These are phyloP conservation scores for Aramus guarauna DNA, from an alignment of 2,113 vertebrate species.

Conservation along the genomic window DNA sequence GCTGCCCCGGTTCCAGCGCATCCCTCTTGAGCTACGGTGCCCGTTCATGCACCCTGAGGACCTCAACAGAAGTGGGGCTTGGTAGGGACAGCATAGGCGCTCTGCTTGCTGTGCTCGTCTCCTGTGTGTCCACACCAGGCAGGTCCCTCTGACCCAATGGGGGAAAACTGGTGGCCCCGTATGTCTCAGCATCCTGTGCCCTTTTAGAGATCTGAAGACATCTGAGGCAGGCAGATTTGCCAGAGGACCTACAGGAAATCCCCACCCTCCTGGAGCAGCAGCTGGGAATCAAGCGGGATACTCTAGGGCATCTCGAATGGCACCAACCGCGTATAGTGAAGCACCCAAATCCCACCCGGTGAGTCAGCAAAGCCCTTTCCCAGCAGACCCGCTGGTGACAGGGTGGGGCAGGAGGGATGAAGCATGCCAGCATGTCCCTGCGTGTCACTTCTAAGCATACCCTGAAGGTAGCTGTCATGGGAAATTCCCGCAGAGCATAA, in stretches of 20 bases:
- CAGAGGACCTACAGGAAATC: background rate
- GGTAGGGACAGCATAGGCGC: background rate
- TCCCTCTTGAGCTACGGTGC: background rate
- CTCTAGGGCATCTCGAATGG: background rate
- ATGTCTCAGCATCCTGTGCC: background rate
- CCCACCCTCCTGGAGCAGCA: accelerated
- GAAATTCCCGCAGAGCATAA: background rate
- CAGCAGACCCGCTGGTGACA: background rate
- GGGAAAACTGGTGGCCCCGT: accelerated
- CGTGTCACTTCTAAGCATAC: background rate
- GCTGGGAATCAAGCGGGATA: background rate
- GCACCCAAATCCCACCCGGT: background rate
- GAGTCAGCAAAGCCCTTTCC: background rate
- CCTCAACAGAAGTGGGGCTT: background rate
- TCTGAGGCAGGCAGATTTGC: accelerated
- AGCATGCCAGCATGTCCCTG: background rate
- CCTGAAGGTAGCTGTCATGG: background rate
- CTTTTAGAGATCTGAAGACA: background rate
- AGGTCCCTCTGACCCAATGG: background rate
- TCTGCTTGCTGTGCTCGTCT: background rate
- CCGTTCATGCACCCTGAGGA: background rate
- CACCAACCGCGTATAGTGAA: background rate
- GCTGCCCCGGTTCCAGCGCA: background rate
- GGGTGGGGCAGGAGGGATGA: background rate
- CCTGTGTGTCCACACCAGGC: background rate